Conservation (phyloP, 1,140 invertebrate species). For the Drosophila malerkotliana region DNA sequence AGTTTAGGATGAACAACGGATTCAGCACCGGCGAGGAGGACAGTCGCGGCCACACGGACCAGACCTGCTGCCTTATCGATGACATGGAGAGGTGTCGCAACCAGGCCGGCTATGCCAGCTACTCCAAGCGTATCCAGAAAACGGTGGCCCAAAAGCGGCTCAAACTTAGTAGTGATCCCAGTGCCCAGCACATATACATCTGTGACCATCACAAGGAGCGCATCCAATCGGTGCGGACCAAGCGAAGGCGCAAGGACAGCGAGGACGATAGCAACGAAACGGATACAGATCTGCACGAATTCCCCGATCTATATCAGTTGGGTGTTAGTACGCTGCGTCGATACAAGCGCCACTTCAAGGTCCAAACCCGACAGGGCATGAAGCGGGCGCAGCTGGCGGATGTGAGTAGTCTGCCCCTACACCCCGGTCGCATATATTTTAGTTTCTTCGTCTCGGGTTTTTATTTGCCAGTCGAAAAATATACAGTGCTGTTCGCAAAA, state of each 20-base stretch:
- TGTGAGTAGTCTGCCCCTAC: conserved; percentile 87
- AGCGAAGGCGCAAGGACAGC: conserved; percentile 94
- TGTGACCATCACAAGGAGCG: conserved; percentile 98
- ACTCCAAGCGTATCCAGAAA: conserved; percentile 98
- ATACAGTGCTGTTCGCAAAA: not conserved
- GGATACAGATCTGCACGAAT: conserved; percentile 93
- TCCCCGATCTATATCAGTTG: conserved; percentile 94
- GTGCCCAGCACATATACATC: conserved; percentile 96
- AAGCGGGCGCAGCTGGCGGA: conserved; percentile 98
- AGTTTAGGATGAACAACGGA: conserved; percentile 88
- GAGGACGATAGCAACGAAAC: conserved; percentile 96
- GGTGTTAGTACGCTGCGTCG: conserved; percentile 96
- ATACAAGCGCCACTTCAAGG: conserved; percentile 97
- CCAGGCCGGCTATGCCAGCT: conserved; percentile 96
- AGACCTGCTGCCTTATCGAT: conserved; percentile 97
- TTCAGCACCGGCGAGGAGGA: conserved; percentile 96
- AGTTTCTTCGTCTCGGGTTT: not conserved
- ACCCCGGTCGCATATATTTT: not conserved
- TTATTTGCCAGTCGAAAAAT: no score
- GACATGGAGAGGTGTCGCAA: conserved; percentile 92
- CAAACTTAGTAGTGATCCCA: conserved; percentile 93
- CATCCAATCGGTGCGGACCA: conserved; percentile 95
- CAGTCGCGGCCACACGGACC: conserved; percentile 91
- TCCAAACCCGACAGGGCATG: conserved; percentile 93
- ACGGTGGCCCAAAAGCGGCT: conserved; percentile 96